Conservation (phyloP, 1,140 invertebrate genomes). For the Planococcus citri region DNA sequence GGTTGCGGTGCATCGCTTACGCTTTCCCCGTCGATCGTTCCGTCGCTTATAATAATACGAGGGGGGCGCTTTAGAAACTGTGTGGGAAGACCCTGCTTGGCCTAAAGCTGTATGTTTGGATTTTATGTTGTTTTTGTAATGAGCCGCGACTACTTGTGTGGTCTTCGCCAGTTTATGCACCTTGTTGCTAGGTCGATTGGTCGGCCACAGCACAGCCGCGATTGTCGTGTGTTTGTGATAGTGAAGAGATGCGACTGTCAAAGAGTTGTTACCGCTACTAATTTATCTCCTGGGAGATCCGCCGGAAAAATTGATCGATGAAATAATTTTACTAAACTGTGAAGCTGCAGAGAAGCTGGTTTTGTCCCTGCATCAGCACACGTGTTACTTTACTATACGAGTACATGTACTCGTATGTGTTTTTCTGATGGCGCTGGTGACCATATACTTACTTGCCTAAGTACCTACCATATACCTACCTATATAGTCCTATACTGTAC, state of each 20-base stretch:
- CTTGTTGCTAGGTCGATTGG: not conserved
- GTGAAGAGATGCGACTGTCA: not conserved
- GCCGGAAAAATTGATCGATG: not conserved
- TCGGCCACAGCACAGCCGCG: not conserved
- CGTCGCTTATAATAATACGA: not conserved
- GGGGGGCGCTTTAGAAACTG: not conserved
- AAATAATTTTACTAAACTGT: constrained; percentile 5
- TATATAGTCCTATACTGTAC: too few relatives aligned
- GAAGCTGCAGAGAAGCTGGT: not conserved
- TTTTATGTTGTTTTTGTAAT: constrained; percentile 8
- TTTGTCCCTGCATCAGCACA: not conserved
- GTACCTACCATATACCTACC: too few relatives aligned
- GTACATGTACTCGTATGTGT: not conserved
- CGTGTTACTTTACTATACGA: not conserved
- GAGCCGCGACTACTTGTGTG: constrained; percentile 1
- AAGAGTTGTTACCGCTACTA: not conserved
- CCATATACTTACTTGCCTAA: too few relatives aligned
- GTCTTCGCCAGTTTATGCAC: not conserved
- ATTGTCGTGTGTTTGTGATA: not conserved
- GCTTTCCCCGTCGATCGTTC: too few relatives aligned
- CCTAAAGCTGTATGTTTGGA: not conserved
- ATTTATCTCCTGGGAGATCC: not conserved
- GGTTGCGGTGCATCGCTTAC: too few relatives aligned
- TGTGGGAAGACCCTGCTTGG: constrained; percentile 4
- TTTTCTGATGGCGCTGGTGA: too few relatives aligned